Conservation (phyloP, 2,797 vertebrate species). For the Lycodopsis pacificus region DNA sequence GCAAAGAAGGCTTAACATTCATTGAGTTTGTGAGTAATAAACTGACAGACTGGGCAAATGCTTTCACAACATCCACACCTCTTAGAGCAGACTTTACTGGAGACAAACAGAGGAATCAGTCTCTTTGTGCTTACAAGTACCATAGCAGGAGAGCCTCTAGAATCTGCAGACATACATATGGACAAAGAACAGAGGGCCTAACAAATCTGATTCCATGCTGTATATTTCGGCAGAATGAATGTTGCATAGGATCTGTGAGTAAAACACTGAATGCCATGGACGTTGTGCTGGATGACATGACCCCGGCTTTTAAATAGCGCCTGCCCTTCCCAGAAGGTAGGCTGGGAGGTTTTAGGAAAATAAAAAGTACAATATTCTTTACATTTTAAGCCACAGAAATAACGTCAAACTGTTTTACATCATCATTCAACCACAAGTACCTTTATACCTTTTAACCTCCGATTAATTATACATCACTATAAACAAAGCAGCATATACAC, state of each 20-base stretch:
- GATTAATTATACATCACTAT: slow-evolving; percentile 62
- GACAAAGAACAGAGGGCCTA: slow-evolving; percentile 63
- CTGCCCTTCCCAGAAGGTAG: slow-evolving; percentile 47
- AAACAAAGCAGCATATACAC: slow-evolving; percentile 80
- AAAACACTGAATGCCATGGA: slow-evolving; percentile 76
- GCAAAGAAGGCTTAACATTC: slow-evolving; percentile 91
- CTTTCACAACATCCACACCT: slow-evolving; percentile 77
- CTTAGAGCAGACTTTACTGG: slow-evolving; percentile 79
- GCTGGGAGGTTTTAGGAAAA: slow-evolving; percentile 36
- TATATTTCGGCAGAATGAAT: slow-evolving; percentile 82
- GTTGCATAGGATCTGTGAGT: slow-evolving; percentile 94
- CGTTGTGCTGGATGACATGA: slow-evolving; percentile 56
- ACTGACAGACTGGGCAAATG: slow-evolving; percentile 83
- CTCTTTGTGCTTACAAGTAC: slow-evolving; percentile 85
- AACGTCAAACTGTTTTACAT: slow-evolving; percentile 46
- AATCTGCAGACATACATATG: slow-evolving; percentile 78
- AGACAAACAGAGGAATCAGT: slow-evolving; percentile 69
- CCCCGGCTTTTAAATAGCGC: slow-evolving; percentile 21
- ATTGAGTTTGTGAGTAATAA: slow-evolving; percentile 86
- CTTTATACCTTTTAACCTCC: slow-evolving; percentile 55
- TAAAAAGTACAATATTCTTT: slow-evolving; percentile 38
- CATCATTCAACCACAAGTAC: slow-evolving; percentile 58
- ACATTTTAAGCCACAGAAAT: slow-evolving; percentile 52
- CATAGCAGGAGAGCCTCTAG: slow-evolving; percentile 73
- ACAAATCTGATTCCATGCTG: slow-evolving; percentile 82